Evolutionary conservation across 2,797 vertebrate species (phyloP).

Genomic region (Macrochelys suwanniensis): DNA sequence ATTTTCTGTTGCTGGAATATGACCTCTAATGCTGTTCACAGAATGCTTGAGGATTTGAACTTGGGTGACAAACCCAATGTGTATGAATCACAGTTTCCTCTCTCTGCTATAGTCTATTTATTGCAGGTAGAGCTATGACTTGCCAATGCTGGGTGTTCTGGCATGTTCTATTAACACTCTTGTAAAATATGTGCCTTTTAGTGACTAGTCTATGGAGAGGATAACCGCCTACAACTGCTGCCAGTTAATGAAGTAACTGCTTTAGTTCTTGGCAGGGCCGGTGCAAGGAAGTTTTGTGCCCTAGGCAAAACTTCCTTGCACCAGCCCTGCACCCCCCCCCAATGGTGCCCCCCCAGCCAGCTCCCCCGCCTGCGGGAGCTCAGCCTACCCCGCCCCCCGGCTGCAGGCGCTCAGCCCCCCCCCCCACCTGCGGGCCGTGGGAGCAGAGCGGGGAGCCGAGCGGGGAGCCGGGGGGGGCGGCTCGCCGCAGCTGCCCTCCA

Average conservation of each 20-base stretch:
- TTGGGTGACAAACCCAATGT: not conserved
- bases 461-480: too few relatives aligned
- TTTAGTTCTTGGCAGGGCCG: not conserved
- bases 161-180: not conserved
- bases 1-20: not conserved
- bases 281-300: too few relatives aligned
- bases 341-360: too few relatives aligned
- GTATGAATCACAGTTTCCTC: not conserved
- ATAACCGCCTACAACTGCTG: not conserved
- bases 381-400: too few relatives aligned
- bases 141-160: not conserved
- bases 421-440: too few relatives aligned
- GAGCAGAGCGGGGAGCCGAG: too few relatives aligned
- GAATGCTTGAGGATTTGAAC: not conserved
- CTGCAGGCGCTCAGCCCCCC: too few relatives aligned
- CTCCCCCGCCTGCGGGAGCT: too few relatives aligned
- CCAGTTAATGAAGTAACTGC: not conserved
- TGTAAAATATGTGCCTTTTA: not conserved
- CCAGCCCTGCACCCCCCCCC: too few relatives aligned
- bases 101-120: not conserved
- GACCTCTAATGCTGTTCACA: not conserved
- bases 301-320: too few relatives aligned
- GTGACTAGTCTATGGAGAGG: not conserved
- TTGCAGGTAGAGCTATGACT: not conserved
- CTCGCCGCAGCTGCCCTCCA: too few relatives aligned